Base-by-base conservation (phyloP, 2,113 vertebrate genomes). In the Scartelaos histophorus region DNA sequence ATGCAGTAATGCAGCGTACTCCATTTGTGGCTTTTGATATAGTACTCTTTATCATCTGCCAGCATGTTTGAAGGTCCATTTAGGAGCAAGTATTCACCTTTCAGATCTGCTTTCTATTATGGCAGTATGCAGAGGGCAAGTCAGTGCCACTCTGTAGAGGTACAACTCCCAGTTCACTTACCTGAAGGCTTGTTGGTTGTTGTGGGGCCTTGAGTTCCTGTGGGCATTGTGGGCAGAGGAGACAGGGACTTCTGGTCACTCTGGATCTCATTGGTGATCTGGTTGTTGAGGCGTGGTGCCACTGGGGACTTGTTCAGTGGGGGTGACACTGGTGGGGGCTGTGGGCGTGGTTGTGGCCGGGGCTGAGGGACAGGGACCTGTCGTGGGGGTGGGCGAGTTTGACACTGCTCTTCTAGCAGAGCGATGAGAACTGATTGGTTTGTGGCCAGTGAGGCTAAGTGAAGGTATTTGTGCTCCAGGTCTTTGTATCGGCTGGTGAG, bases 241-340 rank as follows among this genome's bases (percentile, higher is more conserved):
- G 94, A 94, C 19, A 94, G 89, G 25, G 91, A 94, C 86, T 99
- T 98, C 66, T 95, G 98, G 83, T 99, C 98, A 15, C 96, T 97
- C 85, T 99, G 98, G 86, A 99, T 99, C 91, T 99, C 97, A 0
- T 99, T 99, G 89, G 96, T 99, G 86, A 99, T 96, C 82, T 97
- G 97, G 70, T 95, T 96, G 84, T 88, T 96, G 60, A 94, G 93
- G 13, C 95, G 95, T 79, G 95, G 96, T 7, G 64, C 93, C 94
- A 38, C 92, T 91, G 35, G 96, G 94, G 93, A 91, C 75, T 92
- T 93, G 25, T 91, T 94, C 22, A 92, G 67, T 24, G 94, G 94
- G 0, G 94, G 94, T 13, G 92, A 81, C 0, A 77, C 58, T 6
- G 87, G 84, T 45, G 91, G 92, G 2, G 91, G 87, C 62, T 89